A percentile compares a stretch with the other conserved stretches of the same genome.
Conservation (phyloP, 2,888 invertebrate genomes). For the Schizaphis graminum region DNA sequence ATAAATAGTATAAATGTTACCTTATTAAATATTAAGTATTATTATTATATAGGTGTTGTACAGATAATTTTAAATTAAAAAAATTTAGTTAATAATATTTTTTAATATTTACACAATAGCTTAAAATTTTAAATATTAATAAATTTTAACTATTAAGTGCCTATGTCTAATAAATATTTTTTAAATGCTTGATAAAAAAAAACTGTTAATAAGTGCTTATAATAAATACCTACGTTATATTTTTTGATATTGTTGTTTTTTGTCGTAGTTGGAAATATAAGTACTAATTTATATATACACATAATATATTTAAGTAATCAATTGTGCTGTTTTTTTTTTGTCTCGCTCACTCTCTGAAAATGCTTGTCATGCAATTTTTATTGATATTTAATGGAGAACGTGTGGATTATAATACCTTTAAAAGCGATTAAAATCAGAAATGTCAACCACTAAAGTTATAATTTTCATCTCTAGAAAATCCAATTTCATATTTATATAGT, state of each 20-base stretch:
- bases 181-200: neutral
- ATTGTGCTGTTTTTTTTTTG: neutral
- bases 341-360: neutral
- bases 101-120: neutral
- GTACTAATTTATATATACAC: neutral
- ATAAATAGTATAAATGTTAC: neutral
- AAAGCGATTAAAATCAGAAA: neutral
- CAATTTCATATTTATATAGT: neutral
- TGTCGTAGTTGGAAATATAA: neutral
- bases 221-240: neutral
- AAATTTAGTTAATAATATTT: neutral
- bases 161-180: neutral
- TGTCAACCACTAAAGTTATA: neutral
- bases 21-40: no score
- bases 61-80: neutral
- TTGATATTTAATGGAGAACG: neutral
- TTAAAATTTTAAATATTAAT: no score
- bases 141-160: no score
- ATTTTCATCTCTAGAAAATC: slow-evolving; percentile 4
- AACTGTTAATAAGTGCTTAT: neutral
- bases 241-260: neutral
- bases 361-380: neutral
- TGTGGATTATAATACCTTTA: neutral
- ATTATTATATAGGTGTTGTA: neutral
- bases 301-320: neutral